Evolutionary conservation across 2,888 invertebrate genomes (phyloP).

Genomic region (Spicauda simplicius): DNA sequence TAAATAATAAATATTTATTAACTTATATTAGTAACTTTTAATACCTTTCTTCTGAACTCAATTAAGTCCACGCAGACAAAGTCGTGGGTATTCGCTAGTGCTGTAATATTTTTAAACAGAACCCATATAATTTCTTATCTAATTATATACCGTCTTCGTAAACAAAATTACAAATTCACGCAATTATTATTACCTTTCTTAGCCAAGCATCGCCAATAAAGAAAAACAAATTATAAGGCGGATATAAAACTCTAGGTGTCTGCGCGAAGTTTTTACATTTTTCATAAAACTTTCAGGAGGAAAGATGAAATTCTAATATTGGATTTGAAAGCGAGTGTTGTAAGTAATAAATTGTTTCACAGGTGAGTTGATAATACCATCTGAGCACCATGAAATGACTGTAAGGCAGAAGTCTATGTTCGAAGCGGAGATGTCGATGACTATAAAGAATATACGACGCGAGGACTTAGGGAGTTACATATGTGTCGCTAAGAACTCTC

Average conservation of each 20-base stretch:
- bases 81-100: too few species aligned
- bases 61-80: too few species aligned
- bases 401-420: constrained; percentile 90
- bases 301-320: constrained; percentile 82
- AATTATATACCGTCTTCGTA: neutral
- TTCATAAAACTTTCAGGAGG: constrained; percentile 79
- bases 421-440: constrained; percentile 93
- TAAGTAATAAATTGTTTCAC: constrained; percentile 73
- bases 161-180: constrained; percentile 46
- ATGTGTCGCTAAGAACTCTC: constrained; percentile 94
- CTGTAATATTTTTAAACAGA: too few species aligned
- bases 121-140: too few species aligned
- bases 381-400: constrained; percentile 91
- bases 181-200: constrained; percentile 61
- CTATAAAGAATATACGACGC: constrained; percentile 90
- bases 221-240: constrained; percentile 81
- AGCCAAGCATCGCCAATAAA: constrained; percentile 69
- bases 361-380: constrained; percentile 94
- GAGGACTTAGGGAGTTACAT: constrained; percentile 93
- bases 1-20: too few species aligned
- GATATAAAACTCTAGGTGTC: constrained; percentile 82
- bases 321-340: constrained; percentile 78
- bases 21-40: too few species aligned
- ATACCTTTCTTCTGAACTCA: too few species aligned
- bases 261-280: constrained; percentile 81